Percentiles rank a stretch among this genome's conserved stretches.
Conservation (phyloP, 1,140 invertebrate species). For the Ridgeia piscesae region DNA sequence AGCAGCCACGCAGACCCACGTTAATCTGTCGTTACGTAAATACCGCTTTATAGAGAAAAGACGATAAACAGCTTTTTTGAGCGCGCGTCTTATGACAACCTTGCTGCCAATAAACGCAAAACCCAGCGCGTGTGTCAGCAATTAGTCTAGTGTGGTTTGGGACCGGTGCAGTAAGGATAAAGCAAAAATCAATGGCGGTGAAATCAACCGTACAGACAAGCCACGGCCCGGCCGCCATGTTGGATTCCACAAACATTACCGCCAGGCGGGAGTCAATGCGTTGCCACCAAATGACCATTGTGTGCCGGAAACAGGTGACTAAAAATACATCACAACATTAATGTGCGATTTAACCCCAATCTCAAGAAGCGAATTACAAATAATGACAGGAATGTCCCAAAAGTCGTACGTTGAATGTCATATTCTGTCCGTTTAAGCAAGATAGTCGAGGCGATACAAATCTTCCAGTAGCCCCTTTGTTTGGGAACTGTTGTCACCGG, state of each 20-base stretch:
- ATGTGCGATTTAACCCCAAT: background rate
- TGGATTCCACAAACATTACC: background rate
- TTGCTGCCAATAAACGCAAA: background rate
- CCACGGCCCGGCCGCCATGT: background rate
- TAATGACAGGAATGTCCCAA: background rate
- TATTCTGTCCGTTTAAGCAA: background rate
- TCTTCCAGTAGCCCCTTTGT: background rate
- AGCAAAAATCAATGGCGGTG: background rate
- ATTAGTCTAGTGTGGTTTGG: background rate
- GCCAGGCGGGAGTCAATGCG: background rate
- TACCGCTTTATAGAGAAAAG: background rate
- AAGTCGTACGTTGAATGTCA: background rate
- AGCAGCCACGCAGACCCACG: background rate
- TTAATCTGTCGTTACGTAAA: background rate
- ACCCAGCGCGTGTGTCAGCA: background rate
- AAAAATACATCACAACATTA: background rate
- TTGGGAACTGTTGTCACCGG: background rate
- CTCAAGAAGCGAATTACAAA: background rate
- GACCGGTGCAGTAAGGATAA: background rate
- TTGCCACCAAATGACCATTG: background rate
- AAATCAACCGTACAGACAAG: background rate
- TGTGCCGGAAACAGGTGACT: too few relatives aligned
- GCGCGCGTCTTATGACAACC: background rate
- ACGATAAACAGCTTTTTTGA: background rate
- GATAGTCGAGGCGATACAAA: background rate